Evolutionary conservation across 2,888 invertebrate genomes (phyloP).

Genomic region (Aplocera efformata): DNA sequence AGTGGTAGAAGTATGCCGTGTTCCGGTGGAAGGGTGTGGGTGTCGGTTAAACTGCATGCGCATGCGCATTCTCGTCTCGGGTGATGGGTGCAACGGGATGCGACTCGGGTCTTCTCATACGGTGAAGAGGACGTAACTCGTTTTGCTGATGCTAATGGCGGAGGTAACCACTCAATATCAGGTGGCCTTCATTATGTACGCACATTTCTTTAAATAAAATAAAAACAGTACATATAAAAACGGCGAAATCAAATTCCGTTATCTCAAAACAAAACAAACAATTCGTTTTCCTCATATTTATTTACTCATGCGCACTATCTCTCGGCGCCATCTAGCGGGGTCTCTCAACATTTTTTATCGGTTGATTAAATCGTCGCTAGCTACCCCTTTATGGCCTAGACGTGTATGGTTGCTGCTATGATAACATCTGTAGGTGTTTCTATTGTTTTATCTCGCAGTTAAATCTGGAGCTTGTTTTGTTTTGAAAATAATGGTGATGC

Average conservation of each 20-base stretch:
- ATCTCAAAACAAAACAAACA: slow-evolving; percentile 19
- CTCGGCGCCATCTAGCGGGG: slow-evolving; percentile 55
- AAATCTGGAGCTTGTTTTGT: slow-evolving; percentile 29
- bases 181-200: too few species aligned
- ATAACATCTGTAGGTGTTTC: slow-evolving; percentile 49
- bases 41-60: too few species aligned
- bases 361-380: slow-evolving; percentile 67
- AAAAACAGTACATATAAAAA: not conserved
- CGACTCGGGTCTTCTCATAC: too few species aligned
- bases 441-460: slow-evolving; percentile 34
- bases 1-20: too few species aligned
- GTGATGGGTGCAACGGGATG: too few species aligned
- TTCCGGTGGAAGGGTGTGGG: too few species aligned
- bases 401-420: slow-evolving; percentile 53
- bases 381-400: slow-evolving; percentile 65
- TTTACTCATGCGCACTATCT: slow-evolving; percentile 41
- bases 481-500: slow-evolving; percentile 3
- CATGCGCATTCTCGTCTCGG: too few species aligned
- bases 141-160: too few species aligned
- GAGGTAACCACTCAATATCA: too few species aligned
- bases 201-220: too few species aligned
- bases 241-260: too few species aligned
- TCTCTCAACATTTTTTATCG: slow-evolving; percentile 66
- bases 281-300: slow-evolving; percentile 11
- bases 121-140: too few species aligned